Conservation (phyloP, 2,113 vertebrate genomes). For the Chionis minor region DNA sequence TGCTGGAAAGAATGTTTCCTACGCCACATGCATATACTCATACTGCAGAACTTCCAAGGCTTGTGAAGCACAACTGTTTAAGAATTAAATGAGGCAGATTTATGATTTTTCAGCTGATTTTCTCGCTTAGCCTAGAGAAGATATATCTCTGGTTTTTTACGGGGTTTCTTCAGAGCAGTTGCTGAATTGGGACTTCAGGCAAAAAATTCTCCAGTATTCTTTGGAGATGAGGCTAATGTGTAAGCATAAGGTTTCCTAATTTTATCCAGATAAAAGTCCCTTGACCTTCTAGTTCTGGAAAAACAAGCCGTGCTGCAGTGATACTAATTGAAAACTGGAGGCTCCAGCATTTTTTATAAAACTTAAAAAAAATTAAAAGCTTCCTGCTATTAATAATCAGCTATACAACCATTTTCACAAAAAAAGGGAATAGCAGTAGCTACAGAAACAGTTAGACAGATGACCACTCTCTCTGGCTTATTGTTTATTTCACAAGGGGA, state of each 20-base stretch:
- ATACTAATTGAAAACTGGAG: background rate
- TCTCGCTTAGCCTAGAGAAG: background rate
- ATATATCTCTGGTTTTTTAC: background rate
- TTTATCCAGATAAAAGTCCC: background rate
- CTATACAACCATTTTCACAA: background rate
- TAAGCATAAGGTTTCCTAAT: background rate
- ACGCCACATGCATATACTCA: too few species aligned
- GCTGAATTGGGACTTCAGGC: background rate
- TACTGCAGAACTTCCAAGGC: background rate
- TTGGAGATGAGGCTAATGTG: background rate
- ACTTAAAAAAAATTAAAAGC: background rate
- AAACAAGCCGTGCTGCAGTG: background rate
- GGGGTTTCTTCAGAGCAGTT: background rate
- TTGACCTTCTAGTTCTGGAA: background rate
- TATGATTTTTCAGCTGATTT: background rate
- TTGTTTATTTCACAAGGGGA: slow-evolving; percentile 38
- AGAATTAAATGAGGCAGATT: background rate
- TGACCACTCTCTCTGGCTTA: background rate
- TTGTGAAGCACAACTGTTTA: background rate
- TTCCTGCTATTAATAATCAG: background rate
- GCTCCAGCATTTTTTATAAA: background rate
- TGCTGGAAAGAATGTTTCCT: background rate
- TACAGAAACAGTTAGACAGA: background rate
- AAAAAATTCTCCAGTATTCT: background rate
- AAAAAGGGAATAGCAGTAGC: background rate